phyloP scores from a whole-genome alignment of 2,113 vertebrate genomes.

The Parus major region DNA sequence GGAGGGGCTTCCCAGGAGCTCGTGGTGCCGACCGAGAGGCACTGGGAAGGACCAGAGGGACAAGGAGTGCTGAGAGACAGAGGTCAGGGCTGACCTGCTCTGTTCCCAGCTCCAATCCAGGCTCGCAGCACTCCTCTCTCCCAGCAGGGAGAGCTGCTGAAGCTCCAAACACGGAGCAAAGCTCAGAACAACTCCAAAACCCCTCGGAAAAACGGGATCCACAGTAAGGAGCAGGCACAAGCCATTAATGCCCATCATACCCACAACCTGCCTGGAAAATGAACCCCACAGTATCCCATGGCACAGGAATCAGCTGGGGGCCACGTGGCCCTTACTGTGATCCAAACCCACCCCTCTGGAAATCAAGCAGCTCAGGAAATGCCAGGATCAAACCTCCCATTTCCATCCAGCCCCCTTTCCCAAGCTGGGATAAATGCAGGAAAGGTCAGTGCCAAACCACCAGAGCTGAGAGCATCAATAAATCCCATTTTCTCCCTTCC shows the following conservation, averaged over 20 bases:
- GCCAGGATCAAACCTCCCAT: background rate
- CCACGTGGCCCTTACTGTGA: fast-evolving
- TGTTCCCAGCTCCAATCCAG: fast-evolving
- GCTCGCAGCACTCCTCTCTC: background rate
- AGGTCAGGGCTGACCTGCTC: background rate
- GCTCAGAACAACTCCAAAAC: background rate
- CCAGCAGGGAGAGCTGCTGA: background rate
- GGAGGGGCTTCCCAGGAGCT: background rate
- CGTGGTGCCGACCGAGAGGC: fast-evolving
- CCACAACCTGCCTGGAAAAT: background rate
- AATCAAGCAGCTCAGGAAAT: background rate
- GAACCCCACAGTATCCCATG: fast-evolving
- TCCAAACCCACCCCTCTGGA: background rate
- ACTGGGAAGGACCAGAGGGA: background rate
- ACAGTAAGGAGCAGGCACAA: background rate
- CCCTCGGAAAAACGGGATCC: fast-evolving
- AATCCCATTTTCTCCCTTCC: background rate
- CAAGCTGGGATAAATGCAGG: fast-evolving
- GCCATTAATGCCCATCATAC: fast-evolving
- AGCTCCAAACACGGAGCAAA: fast-evolving
- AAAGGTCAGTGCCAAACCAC: background rate
- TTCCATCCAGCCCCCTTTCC: background rate
- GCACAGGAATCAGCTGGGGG: background rate
- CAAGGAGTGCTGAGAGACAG: background rate
- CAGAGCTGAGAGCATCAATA: fast-evolving